Evolutionary conservation across 2,113 vertebrate species (phyloP).

Genomic region (Catharus minimus): DNA sequence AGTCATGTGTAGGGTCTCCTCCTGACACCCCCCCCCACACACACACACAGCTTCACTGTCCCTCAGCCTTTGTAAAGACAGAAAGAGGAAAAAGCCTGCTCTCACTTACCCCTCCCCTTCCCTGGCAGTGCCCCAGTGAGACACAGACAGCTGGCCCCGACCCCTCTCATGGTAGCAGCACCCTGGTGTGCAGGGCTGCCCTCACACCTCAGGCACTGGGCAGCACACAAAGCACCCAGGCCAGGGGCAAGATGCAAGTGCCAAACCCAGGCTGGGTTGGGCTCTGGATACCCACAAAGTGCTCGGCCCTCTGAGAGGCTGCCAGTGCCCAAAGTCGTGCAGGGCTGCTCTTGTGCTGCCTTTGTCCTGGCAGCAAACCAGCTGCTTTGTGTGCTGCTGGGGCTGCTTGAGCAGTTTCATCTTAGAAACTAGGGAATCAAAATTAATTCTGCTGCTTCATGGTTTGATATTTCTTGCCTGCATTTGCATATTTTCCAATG

Average conservation of each 20-base stretch:
- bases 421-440: not conserved
- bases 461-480: too few species aligned
- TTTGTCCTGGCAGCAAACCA: not conserved
- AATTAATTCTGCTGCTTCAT: not conserved
- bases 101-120: rapidly evolving
- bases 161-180: not conserved
- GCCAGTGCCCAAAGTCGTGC: rapidly evolving
- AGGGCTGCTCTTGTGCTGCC: not conserved
- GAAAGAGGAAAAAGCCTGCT: not conserved
- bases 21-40: not conserved
- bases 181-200: not conserved
- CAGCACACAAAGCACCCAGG: not conserved
- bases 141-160: not conserved
- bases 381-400: too few species aligned
- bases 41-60: too few species aligned
- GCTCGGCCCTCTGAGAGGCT: not conserved
- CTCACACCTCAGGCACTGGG: not conserved
- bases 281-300: not conserved
- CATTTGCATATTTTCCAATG: not conserved
- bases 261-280: not conserved
- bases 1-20: not conserved
- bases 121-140: not conserved
- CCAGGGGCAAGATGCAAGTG: not conserved
- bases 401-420: rapidly evolving
- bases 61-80: not conserved